Percentiles rank a stretch among this genome's conserved stretches.
Conservation (phyloP, 2,797 vertebrate species). For the Fringilla coelebs region DNA sequence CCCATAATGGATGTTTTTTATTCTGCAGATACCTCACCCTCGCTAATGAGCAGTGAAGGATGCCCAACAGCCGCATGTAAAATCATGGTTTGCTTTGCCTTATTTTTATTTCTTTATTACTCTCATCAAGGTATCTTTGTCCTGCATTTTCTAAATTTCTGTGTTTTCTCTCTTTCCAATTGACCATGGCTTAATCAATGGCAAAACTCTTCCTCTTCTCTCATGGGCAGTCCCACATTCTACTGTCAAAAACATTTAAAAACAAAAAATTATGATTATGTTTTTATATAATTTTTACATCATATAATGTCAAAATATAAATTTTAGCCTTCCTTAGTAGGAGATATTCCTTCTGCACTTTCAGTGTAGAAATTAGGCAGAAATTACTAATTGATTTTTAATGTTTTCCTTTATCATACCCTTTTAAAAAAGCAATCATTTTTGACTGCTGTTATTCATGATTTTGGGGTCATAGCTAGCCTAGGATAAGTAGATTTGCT, state of each 20-base stretch:
- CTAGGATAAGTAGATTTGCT: slow-evolving; percentile 9
- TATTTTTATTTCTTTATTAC: background rate
- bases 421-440: background rate
- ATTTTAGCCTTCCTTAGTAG: background rate
- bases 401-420: background rate
- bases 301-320: background rate
- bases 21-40: background rate
- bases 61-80: background rate
- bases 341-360: background rate
- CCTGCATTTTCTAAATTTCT: background rate
- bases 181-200: background rate
- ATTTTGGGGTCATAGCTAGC: background rate
- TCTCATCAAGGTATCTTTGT: background rate
- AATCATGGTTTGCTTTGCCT: background rate
- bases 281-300: background rate
- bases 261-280: background rate
- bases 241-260: background rate
- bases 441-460: background rate
- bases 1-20: background rate
- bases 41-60: background rate
- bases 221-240: background rate
- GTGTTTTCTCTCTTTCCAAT: background rate
- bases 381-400: background rate
- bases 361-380: background rate
- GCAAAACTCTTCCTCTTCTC: background rate